Base-by-base conservation (phyloP, 1,140 invertebrate species). In the Drosophila funebris region DNA sequence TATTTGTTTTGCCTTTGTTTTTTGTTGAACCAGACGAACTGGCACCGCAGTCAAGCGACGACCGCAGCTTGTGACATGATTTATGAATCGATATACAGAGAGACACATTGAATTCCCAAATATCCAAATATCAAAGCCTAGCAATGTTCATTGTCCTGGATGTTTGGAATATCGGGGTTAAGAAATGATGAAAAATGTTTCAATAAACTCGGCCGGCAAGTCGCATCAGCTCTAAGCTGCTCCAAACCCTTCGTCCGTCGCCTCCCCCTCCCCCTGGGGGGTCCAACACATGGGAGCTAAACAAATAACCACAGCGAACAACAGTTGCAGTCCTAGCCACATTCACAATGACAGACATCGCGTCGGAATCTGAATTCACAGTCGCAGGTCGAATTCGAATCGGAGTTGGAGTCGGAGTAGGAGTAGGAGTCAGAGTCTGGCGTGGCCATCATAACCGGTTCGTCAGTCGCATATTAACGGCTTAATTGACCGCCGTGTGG, bases 101-200 rank as follows among this genome's bases (percentile, higher is more conserved):
- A 43, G 18, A 36, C n/a, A n/a, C n/a, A n/a, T n/a, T n/a, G 14
- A 27, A 14, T 33, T 33, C 9, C 53, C n/a, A 29, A 20, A 3
- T 18, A 31, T 53, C 20, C 22, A 37, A 58, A 9, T n/a, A 53
- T 63, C 64, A 53, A 63, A 43, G 37, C 48, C 60, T 22, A 22
- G 16, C 14, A 33, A 36, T 14, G 11, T n/a, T 20, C 20, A 62
- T 71, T 77, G 56, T 61, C 68, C 58, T 76, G 63, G 39, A 50
- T n/a, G 43, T 60, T 27, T 27, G 62, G 64, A 58, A 85, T 61
- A 71, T 74, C 33, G 11, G 77, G 62, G 61, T 37, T 78, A 78
- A 67, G 78, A 85, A 75, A 82, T 72, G 54, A 72, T 87, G 71
- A 78, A 75, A 88, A 78, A 87, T 87, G 75, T 82, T 75, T 87